Evolutionary conservation across 2,113 vertebrate genomes (phyloP).

Genomic region (Lasiurus borealis): DNA sequence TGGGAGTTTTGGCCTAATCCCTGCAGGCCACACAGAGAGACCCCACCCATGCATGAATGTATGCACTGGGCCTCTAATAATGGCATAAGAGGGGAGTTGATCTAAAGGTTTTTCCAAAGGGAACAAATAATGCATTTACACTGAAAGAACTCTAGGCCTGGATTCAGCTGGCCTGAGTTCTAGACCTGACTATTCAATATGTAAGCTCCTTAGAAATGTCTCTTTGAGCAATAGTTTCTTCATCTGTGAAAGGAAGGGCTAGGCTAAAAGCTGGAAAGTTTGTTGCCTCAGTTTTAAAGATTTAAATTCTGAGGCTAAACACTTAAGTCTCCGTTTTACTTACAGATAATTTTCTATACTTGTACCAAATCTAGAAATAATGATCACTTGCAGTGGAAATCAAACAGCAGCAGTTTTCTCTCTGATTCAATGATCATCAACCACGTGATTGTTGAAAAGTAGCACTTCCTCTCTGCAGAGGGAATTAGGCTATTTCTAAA

Average conservation of each 20-base stretch:
- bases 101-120: not conserved
- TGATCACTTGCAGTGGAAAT: not conserved
- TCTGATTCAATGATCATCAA: not conserved
- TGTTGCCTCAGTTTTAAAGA: slow-evolving; percentile 17
- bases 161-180: not conserved
- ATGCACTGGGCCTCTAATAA: too few relatives aligned
- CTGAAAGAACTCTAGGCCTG: not conserved
- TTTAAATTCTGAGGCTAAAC: slow-evolving; percentile 7
- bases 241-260: not conserved
- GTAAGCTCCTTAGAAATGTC: not conserved
- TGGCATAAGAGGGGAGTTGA: not conserved
- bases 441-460: slow-evolving; percentile 1
- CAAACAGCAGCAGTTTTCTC: slow-evolving; percentile 38
- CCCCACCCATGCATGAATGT: too few relatives aligned
- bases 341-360: not conserved
- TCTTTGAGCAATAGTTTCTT: not conserved
- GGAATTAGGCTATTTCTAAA: not conserved
- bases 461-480: not conserved
- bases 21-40: too few relatives aligned
- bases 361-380: not conserved
- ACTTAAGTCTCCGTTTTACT: slow-evolving; percentile 17
- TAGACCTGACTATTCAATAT: rapidly evolving
- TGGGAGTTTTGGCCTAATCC: too few relatives aligned
- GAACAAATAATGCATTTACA: not conserved
- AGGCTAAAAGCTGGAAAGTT: not conserved